Conservation (phyloP, 2,888 invertebrate species). For the Erebia aethiops region DNA sequence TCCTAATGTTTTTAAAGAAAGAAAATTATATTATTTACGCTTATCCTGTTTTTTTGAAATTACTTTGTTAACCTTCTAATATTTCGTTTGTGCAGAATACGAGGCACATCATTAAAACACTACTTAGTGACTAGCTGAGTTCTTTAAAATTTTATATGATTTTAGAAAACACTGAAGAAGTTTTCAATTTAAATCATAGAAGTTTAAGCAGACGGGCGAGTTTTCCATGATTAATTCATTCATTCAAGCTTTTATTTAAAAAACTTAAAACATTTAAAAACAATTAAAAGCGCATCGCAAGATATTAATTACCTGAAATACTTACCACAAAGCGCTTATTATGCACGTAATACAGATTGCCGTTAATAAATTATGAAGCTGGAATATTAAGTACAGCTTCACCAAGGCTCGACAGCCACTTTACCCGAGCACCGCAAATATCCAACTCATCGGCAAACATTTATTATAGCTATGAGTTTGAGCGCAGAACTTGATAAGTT, state of each 20-base stretch:
- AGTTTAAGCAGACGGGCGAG: background rate
- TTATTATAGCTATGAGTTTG: conserved; percentile 63
- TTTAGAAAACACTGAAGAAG: background rate
- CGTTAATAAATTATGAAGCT: conserved; percentile 17
- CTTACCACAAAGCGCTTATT: conserved; percentile 23
- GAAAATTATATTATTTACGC: conserved; percentile 5
- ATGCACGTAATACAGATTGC: conserved; percentile 21
- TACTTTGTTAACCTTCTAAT: no score
- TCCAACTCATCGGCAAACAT: conserved; percentile 47
- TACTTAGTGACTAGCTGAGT: background rate
- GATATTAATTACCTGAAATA: conserved; percentile 31
- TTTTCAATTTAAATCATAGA: background rate
- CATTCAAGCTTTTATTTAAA: background rate
- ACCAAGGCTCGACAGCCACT: conserved; percentile 41
- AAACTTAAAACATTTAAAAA: conserved; percentile 1
- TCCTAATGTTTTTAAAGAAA: conserved; percentile 2
- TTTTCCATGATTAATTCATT: background rate
- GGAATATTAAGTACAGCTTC: conserved; percentile 13
- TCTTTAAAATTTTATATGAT: background rate
- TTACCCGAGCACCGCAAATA: conserved; percentile 39
- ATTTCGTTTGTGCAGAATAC: no score
- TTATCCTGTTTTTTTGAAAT: background rate
- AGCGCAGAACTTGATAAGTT: conserved; percentile 61
- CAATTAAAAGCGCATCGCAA: conserved; percentile 3
- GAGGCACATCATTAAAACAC: background rate